Evolutionary conservation across 1,140 invertebrate species (phyloP).

Genomic region (Bathynomus jamesi): DNA sequence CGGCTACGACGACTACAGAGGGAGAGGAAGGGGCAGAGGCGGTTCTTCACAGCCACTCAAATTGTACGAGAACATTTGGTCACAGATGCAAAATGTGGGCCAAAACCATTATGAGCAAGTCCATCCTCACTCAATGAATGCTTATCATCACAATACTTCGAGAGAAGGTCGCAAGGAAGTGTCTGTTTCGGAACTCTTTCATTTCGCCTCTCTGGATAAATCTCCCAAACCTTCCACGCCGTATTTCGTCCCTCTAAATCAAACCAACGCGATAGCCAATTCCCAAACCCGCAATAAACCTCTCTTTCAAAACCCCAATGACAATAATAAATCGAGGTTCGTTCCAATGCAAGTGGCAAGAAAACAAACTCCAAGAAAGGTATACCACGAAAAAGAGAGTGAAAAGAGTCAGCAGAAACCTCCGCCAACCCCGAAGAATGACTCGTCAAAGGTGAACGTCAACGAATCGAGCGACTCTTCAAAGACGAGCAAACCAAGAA

Average conservation of each 20-base stretch:
- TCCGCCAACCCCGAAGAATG: no score
- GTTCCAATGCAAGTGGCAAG: not conserved
- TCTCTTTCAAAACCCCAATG: not conserved
- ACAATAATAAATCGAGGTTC: not conserved
- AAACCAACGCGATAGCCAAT: not conserved
- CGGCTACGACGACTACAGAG: not conserved
- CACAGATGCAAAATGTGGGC: not conserved
- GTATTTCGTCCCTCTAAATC: not conserved
- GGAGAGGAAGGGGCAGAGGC: not conserved
- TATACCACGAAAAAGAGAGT: not conserved
- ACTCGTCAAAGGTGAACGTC: no score
- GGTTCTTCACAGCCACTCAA: not conserved
- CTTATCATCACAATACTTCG: not conserved
- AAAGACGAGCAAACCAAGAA: not conserved
- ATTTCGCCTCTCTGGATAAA: not conserved
- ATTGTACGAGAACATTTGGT: not conserved
- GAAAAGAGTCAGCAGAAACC: no score
- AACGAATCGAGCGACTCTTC: no score
- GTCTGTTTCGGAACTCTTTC: not conserved
- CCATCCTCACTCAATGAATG: not conserved
- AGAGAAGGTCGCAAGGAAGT: not conserved
- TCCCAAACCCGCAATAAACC: not conserved
- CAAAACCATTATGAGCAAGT: not conserved
- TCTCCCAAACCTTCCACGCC: not conserved
- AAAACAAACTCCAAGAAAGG: not conserved